These are phyloP conservation scores for Dasyornis broadbenti DNA, from an alignment of 2,113 vertebrate genomes.

Conservation along the genomic window DNA sequence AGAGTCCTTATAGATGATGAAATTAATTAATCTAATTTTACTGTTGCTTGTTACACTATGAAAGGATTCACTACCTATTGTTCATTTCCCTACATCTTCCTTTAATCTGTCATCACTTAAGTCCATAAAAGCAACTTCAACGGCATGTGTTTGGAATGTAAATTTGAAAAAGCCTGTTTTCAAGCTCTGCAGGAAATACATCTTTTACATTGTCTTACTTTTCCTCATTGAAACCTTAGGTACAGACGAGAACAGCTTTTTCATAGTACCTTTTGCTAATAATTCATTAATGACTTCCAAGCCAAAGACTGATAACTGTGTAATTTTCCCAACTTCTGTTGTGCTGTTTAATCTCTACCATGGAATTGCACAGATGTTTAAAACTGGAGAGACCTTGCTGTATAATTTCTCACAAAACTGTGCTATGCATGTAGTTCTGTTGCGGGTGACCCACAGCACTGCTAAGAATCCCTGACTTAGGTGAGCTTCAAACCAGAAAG, in stretches of 20 bases:
- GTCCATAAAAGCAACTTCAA: neutral
- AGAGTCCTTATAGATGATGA: neutral
- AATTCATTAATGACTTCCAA: neutral
- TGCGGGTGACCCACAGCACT: neutral
- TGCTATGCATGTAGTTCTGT: neutral
- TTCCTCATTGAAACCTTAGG: neutral
- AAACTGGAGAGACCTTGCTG: neutral
- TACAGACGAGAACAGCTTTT: neutral
- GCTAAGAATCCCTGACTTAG: neutral
- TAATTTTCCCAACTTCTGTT: neutral
- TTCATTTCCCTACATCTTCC: neutral
- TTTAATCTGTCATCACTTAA: neutral
- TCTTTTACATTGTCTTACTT: neutral
- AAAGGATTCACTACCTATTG: neutral
- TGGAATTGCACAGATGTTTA: neutral
- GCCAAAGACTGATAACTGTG: neutral
- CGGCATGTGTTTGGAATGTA: neutral
- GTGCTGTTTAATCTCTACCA: neutral
- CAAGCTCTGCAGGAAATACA: neutral
- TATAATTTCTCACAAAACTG: neutral
- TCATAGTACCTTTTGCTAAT: neutral
- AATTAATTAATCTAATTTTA: neutral
- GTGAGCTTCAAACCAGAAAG: neutral
- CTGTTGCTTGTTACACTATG: neutral
- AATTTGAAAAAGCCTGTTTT: neutral